Base-by-base conservation (phyloP, 2,113 vertebrate genomes). In the Pseudonaja textilis region DNA sequence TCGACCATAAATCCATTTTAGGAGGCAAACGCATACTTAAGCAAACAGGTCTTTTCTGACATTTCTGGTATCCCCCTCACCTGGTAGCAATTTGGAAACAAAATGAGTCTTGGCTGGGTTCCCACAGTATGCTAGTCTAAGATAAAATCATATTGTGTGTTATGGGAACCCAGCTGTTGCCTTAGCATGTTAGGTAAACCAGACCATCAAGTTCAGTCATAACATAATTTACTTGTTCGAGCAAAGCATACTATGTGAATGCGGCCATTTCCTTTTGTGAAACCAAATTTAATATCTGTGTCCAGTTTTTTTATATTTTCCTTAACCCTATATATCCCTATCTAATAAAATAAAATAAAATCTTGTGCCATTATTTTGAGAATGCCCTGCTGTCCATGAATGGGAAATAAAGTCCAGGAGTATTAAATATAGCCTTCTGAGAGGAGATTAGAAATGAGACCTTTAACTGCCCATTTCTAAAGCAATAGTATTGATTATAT, bases 141-240 rank as follows among this genome's bases (percentile, higher is more conserved):
- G 74, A 81, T 81, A 81, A 81, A 90, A 93, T 93, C 74, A 92
- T 93, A 95, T 96, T 96, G 96, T 96, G 59, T 6, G 93, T 94
- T 97, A 81, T 81, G 74, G 74, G 34, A 81, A 42, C 7, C 18
- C 74, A 81, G 74, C 34, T 81, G 74, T 81, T 81, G 74, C 74
- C 74, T 81, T 81, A 81, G 74, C 74, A 22, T 22, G 74, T 81
- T 81, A 42, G 34, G 20, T 81, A 81, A 81, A 81, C 74, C 74
- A 81, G 34, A 81, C 74, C 74, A 81, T 81, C 74, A 81, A 81
- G 18, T 81, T 81, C 74, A 81, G 74, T 81, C 74, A 81, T 81
- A 81, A 81, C 16, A 39, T 81, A 81, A 81, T 81, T 81, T 81
- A 81, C 74, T 81, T 81, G 74, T 81, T 81, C 20, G 34, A 42